Base-by-base conservation (phyloP, 2,888 invertebrate genomes). In the Acleris literana region DNA sequence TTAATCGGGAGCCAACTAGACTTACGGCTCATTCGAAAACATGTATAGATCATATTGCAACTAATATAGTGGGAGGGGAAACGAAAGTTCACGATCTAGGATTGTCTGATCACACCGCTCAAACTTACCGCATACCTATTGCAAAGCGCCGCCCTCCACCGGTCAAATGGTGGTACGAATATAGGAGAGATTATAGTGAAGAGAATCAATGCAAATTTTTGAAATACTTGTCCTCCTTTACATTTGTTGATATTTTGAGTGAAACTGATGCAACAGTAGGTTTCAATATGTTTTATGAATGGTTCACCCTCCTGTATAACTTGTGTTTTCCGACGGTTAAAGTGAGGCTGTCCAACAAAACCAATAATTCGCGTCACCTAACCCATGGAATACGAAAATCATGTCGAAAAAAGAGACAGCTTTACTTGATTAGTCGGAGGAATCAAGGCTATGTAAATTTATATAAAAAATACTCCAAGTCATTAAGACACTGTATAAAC, bases 141-240 rank as follows among this genome's bases (percentile, higher is more conserved):
- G 20, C 18, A n/a, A 49, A 20, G 11, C 49, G 49, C 9, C 11
- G 6, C 20, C 49, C 49, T 11, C 18, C 49, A 3, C 7, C 20
- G 11, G 11, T 20, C 9, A 49, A 49, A 49, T 49, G 49, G 49
- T 49, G 49, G 49, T 49, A 49, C 20, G 49, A 49, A 49, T 49
- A 49, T 20, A 49, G 20, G 9, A 49, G 49, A 3, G 22, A 22
- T 22, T 22, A 22, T 22, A 22, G 22, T 22, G 22, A 22, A 3
- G 22, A 22, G 22, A 49, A 49, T 20, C 49, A 49, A 49, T 20
- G 9, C 2, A 49, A 49, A 49, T 49, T 49, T 49, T 20, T 49
- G 9, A 18, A 49, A 49, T 49, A 20, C 49, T 49, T 49, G 11
- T 49, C 49, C 5, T 49, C 20, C 11, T 20, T 20, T 20, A 20